Conservation (phyloP, 2,113 vertebrate genomes). For the Semicossyphus pulcher region DNA sequence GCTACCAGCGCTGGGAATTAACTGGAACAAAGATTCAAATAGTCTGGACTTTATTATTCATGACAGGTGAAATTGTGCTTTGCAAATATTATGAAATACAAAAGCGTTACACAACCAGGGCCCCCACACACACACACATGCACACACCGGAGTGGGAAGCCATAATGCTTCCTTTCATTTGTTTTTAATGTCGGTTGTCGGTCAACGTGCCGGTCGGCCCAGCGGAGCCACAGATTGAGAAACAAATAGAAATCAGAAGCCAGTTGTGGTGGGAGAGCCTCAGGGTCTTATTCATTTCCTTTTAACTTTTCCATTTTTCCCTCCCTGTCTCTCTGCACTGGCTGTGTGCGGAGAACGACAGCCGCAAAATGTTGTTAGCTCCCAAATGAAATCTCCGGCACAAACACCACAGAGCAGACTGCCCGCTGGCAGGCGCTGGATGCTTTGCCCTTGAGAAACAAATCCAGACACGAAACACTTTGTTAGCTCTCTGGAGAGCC, state of each 20-base stretch:
- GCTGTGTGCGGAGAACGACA: constrained; percentile 32
- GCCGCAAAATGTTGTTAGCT: constrained; percentile 67
- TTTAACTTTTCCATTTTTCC: constrained; percentile 58
- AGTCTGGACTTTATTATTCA: constrained; percentile 43
- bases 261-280: constrained; percentile 59
- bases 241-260: constrained; percentile 72
- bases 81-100: constrained; percentile 24
- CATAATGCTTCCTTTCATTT: constrained; percentile 48
- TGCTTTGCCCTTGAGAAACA: constrained; percentile 73
- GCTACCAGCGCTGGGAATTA: constrained; percentile 40
- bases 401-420: constrained; percentile 46
- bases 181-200: constrained; percentile 47
- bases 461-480: constrained; percentile 61
- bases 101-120: background rate
- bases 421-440: constrained; percentile 43
- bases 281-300: constrained; percentile 71
- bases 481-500: constrained; percentile 54
- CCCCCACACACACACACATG: background rate
- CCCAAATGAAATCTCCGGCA: constrained; percentile 72
- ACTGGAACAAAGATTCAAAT: constrained; percentile 32
- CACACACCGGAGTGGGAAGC: constrained; percentile 24
- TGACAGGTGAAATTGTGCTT: constrained; percentile 34
- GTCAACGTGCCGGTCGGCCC: constrained; percentile 26
- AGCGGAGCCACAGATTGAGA: constrained; percentile 50
- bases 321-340: background rate